Evolutionary conservation across 1,140 invertebrate genomes (phyloP).

Genomic region (Sarcophaga bullata): DNA sequence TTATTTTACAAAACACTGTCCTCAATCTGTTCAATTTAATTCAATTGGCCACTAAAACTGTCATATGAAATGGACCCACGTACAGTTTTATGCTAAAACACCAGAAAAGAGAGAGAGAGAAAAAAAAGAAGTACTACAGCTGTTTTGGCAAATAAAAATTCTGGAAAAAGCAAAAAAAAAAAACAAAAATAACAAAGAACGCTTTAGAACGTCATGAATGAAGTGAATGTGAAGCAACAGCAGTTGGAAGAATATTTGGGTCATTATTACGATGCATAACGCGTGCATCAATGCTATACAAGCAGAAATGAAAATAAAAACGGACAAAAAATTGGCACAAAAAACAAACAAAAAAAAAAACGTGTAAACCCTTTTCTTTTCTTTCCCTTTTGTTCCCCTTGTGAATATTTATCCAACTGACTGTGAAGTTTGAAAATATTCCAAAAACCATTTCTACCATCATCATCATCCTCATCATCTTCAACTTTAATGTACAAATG

Average conservation of each 20-base stretch:
- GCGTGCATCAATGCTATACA: slow-evolving; percentile 7
- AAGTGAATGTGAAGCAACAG: not conserved
- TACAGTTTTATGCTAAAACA: not conserved
- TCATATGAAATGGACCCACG: not conserved
- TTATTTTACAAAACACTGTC: not conserved
- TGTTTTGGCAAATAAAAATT: not conserved
- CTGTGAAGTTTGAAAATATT: slow-evolving; percentile 27
- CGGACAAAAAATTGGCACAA: not conserved
- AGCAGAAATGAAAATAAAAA: not conserved
- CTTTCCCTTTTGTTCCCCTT: too few relatives aligned
- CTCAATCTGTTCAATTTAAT: slow-evolving; percentile 15
- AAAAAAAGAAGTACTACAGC: not conserved
- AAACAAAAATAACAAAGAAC: too few relatives aligned
- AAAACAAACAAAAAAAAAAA: not conserved
- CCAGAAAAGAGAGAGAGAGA: not conserved
- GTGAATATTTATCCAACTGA: not conserved
- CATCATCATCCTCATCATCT: not conserved
- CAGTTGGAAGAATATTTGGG: slow-evolving; percentile 15
- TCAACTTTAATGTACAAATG: slow-evolving; percentile 1
- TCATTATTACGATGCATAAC: slow-evolving; percentile 38
- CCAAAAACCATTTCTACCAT: not conserved
- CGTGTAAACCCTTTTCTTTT: slow-evolving; percentile 21
- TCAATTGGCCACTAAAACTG: slow-evolving; percentile 18
- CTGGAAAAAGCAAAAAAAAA: not conserved
- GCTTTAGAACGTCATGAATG: not conserved